Evolutionary conservation across 2,888 invertebrate species (phyloP).

Genomic region (Ormyrus nitidulus): DNA sequence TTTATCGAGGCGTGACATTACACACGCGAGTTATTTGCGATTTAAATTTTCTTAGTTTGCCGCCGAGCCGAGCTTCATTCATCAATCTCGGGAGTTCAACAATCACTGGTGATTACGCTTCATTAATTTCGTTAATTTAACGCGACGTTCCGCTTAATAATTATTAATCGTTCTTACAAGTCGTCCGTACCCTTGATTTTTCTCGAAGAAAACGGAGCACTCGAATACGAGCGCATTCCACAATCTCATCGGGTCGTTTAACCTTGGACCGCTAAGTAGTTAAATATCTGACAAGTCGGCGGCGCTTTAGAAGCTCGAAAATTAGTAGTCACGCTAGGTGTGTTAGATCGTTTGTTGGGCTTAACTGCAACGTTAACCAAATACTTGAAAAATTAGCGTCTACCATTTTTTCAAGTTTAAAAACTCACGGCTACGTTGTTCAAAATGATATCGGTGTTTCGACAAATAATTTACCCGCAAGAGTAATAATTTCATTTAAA

Average conservation of each 20-base stretch:
- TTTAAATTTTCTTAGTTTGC: not conserved
- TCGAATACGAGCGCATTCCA: not conserved
- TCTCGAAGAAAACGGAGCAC: not conserved
- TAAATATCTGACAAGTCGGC: not conserved
- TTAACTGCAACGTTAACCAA: no score
- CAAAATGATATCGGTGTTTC: no score
- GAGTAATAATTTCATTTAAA: no score
- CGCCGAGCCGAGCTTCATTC: not conserved
- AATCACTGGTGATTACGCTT: no score
- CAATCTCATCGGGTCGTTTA: slow-evolving; percentile 5
- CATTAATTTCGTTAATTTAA: no score
- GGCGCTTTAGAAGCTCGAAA: not conserved
- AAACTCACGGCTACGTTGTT: no score
- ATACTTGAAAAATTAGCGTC: no score
- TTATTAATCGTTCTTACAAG: no score
- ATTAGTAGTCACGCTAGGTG: not conserved
- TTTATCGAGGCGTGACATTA: slow-evolving; percentile 19
- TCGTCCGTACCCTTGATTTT: not conserved
- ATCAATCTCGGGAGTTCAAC: not conserved
- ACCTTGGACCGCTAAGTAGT: slow-evolving; percentile 15
- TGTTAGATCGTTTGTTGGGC: no score
- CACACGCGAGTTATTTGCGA: slow-evolving; percentile 2
- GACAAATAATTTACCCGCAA: no score
- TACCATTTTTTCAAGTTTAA: no score
- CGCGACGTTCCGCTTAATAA: no score